These are phyloP conservation scores for Drosophila koepferae DNA, from an alignment of 2,888 invertebrate genomes.

Conservation along the genomic window DNA sequence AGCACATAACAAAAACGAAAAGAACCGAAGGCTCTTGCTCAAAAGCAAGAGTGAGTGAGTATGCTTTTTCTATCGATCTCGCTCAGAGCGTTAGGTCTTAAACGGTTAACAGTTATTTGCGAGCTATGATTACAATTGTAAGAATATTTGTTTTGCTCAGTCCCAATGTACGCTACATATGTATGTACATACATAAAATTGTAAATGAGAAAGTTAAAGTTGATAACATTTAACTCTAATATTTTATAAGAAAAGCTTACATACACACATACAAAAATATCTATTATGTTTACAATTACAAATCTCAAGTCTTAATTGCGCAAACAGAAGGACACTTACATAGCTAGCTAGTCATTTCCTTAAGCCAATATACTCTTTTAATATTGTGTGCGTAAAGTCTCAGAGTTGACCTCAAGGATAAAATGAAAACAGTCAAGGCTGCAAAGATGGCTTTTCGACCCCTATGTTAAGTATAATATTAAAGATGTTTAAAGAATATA, in stretches of 20 bases:
- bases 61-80: too few relatives aligned
- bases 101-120: too few relatives aligned
- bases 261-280: neutral
- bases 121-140: too few relatives aligned
- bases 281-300: neutral
- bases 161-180: too few relatives aligned
- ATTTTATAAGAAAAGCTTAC: neutral
- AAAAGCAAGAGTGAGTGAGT: too few relatives aligned
- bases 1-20: too few relatives aligned
- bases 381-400: neutral
- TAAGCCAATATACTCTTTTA: neutral
- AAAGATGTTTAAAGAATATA: constrained; percentile 5
- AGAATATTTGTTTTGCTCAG: too few relatives aligned
- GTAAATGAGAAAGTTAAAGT: too few relatives aligned
- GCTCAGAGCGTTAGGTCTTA: too few relatives aligned
- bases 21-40: too few relatives aligned
- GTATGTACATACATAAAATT: too few relatives aligned
- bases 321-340: neutral
- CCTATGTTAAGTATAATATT: constrained; percentile 2
- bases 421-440: neutral
- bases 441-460: neutral
- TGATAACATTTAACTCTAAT: neutral
- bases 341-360: neutral
- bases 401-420: constrained; percentile 18
- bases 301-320: too few relatives aligned